Base-by-base conservation (phyloP, 2,888 invertebrate genomes). In the Gastrophysa polygoni region DNA sequence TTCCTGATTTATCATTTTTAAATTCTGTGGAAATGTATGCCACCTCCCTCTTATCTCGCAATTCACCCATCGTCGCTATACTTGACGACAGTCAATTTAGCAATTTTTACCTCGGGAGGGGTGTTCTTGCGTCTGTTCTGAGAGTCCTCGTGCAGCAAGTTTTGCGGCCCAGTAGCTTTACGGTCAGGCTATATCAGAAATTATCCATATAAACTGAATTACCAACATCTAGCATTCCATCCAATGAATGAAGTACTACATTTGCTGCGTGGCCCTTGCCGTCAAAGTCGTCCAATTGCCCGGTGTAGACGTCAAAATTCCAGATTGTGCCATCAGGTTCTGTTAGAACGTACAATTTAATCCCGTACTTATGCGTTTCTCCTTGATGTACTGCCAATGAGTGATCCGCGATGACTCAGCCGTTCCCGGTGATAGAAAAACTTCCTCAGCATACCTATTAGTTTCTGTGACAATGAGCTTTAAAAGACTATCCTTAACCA, bases 271-370 rank as follows among this genome's bases (percentile, higher is more conserved):
- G 69, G 2, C 56, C 71, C 65, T 68, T 70, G 29, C 75, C 75
- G 51, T 73, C 74, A 10, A 70, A 65, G 63, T 69, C 69, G 55
- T 71, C 71, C 24, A 67, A 48, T 43, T 57, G 57, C 28, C 78
- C 75, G 49, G 71, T 73, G 66, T 77, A 78, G 17, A 75, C 59
- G 16, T 68, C 62, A 63, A 75, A 65, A 65, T 75, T 75, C 58
- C 71, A 56, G 34, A 76, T 63, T 17, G 59, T 67, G 34, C 66
- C 67, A 49, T 57, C 24, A 10, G 57, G 57, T 10, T 47, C 47
- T 16, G 48, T 48, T 21, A 57, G 14, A 28, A 57, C 29, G 34
- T 57, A 44, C 14, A 56, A 29, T 46, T 56, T 56, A 5, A 56
- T 24, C 8, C 44, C 56, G 24, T 46, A 56, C 24, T 20, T 20